Conservation (phyloP, 1,140 invertebrate species). For the Nautilus pompilius region DNA sequence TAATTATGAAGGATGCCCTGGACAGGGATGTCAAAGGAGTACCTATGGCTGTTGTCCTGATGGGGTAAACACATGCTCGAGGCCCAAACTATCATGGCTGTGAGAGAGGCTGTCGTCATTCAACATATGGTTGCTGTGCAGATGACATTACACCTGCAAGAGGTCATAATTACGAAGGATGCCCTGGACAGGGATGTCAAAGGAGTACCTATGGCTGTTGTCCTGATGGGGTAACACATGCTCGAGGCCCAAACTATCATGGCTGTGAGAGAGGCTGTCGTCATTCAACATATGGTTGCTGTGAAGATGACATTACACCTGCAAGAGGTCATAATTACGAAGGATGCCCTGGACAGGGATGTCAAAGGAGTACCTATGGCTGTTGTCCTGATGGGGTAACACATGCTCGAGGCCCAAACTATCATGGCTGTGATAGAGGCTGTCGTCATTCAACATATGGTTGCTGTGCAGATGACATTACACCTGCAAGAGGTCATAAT, state of each 20-base stretch:
- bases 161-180: background rate
- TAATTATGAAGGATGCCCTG: conserved; percentile 41
- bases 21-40: background rate
- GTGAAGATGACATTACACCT: conserved; percentile 36
- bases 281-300: conserved; percentile 19
- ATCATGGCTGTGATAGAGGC: too few relatives aligned
- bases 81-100: conserved; percentile 72
- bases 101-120: conserved; percentile 82
- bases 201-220: conserved; percentile 7
- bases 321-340: conserved; percentile 32
- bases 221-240: conserved; percentile 1
- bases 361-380: too few relatives aligned
- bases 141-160: background rate
- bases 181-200: background rate
- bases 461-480: too few relatives aligned
- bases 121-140: conserved; percentile 58
- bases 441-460: too few relatives aligned
- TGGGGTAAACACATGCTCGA: conserved; percentile 58
- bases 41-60: conserved; percentile 4
- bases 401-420: too few relatives aligned
- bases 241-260: background rate
- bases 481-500: too few relatives aligned
- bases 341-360: conserved; percentile 35
- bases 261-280: conserved; percentile 10
- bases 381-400: too few relatives aligned